Evolutionary conservation across 2,888 invertebrate genomes (phyloP).

Genomic region (Rotaria macrura): DNA sequence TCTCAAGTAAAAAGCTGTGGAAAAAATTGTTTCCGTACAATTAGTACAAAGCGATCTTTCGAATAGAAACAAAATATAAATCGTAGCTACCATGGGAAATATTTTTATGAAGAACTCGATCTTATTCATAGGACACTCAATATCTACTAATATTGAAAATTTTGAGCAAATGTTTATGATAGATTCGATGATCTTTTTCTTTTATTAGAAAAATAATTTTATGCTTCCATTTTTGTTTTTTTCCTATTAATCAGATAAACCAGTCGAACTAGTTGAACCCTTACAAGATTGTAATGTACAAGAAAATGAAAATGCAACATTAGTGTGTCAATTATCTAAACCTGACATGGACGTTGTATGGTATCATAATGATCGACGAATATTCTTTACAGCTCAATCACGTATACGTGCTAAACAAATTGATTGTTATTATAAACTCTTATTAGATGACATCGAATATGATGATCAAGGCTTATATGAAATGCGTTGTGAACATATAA

Average conservation of each 20-base stretch:
- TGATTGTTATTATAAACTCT: slow-evolving; percentile 16
- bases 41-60: no score
- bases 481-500: slow-evolving; percentile 19
- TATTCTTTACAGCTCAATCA: neutral
- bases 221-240: no score
- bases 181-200: no score
- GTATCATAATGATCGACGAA: slow-evolving; percentile 15
- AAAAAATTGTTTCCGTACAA: no score
- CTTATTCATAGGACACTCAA: no score
- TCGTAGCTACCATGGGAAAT: no score
- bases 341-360: slow-evolving; percentile 22
- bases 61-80: no score
- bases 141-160: no score
- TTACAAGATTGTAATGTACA: slow-evolving; percentile 25
- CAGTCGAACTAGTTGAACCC: slow-evolving; percentile 27
- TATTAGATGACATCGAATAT: neutral
- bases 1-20: no score
- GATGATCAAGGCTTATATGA: slow-evolving; percentile 21
- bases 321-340: slow-evolving; percentile 29
- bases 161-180: no score
- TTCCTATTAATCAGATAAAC: slow-evolving; percentile 13
- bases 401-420: slow-evolving; percentile 8
- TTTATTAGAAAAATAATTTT: no score
- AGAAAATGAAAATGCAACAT: slow-evolving; percentile 31
- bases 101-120: no score